These are phyloP conservation scores for Malurus leucopterus DNA, from an alignment of 2,797 vertebrate genomes.

Conservation along the genomic window DNA sequence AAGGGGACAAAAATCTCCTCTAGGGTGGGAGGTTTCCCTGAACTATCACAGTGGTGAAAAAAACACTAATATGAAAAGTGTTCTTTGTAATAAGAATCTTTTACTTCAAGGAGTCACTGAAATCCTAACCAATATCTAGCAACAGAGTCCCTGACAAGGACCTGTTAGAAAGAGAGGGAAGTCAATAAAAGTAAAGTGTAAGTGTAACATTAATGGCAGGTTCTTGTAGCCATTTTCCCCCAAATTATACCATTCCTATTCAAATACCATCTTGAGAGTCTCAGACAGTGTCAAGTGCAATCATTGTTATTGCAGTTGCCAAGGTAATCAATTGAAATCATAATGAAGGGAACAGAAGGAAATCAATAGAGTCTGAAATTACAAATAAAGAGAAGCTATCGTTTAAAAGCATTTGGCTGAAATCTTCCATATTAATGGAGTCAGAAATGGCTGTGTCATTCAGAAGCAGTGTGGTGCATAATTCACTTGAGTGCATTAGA, in stretches of 20 bases:
- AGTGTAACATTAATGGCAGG: slow-evolving; percentile 77
- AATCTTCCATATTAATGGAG: slow-evolving; percentile 81
- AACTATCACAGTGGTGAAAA: background rate
- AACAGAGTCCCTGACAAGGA: slow-evolving; percentile 64
- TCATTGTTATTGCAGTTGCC: slow-evolving; percentile 82
- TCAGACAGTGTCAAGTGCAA: slow-evolving; percentile 80
- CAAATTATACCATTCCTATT: slow-evolving; percentile 84
- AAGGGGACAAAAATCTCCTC: background rate
- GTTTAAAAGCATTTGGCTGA: slow-evolving; percentile 82
- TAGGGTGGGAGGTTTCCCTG: background rate
- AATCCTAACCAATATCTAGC: slow-evolving; percentile 53
- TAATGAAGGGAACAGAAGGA: slow-evolving; percentile 86
- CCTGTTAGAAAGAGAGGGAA: slow-evolving; percentile 63
- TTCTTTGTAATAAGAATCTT: slow-evolving; percentile 41
- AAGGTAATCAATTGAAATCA: slow-evolving; percentile 85
- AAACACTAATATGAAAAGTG: background rate
- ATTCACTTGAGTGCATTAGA: slow-evolving; percentile 78
- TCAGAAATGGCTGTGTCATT: slow-evolving; percentile 80
- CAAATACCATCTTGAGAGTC: slow-evolving; percentile 78
- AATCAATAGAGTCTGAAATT: slow-evolving; percentile 85
- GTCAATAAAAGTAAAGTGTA: slow-evolving; percentile 79
- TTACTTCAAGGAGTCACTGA: slow-evolving; percentile 39
- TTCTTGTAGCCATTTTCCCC: slow-evolving; percentile 74
- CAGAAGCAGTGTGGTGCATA: slow-evolving; percentile 75
- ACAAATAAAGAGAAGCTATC: slow-evolving; percentile 80